Percentiles rank a stretch among this genome's conserved stretches.
phyloP scores from a whole-genome alignment of 2,113 vertebrate genomes.

The Apeltes quadracus region DNA sequence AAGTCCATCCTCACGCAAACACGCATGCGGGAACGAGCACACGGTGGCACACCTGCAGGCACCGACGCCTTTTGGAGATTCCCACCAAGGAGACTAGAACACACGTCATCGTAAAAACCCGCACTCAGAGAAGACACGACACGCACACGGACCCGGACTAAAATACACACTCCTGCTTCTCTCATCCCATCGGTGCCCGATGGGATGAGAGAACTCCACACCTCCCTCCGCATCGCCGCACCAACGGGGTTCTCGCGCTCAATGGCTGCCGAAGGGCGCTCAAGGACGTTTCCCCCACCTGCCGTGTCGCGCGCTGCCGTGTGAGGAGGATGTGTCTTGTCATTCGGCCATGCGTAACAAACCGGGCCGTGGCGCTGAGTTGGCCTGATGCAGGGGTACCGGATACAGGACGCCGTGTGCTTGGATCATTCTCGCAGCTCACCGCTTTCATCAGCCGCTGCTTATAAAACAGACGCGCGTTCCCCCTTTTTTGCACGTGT shows the following conservation, averaged over 20 bases:
- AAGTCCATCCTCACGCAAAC: conserved; percentile 43
- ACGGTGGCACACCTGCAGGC: conserved; percentile 31
- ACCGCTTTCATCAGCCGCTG: not conserved
- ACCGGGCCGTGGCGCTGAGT: conserved; percentile 58
- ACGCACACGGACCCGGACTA: not conserved
- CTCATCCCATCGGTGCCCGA: not conserved
- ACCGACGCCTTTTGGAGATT: conserved; percentile 12
- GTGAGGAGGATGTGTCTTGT: conserved; percentile 61
- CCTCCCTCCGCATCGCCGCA: not conserved
- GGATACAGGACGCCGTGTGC: conserved; percentile 27
- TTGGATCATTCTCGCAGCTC: conserved; percentile 18
- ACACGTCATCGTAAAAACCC: not conserved
- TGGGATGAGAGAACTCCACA: conserved; percentile 7
- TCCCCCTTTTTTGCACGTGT: not conserved
- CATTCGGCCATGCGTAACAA: conserved; percentile 73
- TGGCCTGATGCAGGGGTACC: conserved; percentile 62
- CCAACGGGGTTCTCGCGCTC: conserved; percentile 7
- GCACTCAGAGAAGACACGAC: conserved; percentile 2
- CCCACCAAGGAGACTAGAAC: not conserved
- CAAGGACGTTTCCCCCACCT: conserved; percentile 69
- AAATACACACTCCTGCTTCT: not conserved
- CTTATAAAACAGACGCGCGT: not conserved
- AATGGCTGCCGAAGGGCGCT: conserved; percentile 60
- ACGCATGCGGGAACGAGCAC: conserved; percentile 36
- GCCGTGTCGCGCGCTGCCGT: conserved; percentile 41